These are phyloP conservation scores for Cherax quadricarinatus DNA, from an alignment of 1,140 invertebrate genomes.

Conservation along the genomic window DNA sequence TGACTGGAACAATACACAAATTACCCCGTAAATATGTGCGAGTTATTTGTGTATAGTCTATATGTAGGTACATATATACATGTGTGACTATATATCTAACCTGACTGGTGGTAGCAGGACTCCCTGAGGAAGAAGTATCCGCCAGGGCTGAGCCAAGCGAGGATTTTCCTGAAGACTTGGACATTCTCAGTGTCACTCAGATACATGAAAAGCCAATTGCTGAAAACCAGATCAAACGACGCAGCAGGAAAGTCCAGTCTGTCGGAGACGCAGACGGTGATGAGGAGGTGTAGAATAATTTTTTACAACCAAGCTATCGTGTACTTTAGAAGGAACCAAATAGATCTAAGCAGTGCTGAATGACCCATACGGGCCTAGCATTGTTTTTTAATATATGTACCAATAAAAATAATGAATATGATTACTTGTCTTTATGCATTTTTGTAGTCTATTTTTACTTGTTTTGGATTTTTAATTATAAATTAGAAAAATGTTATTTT, in stretches of 20 bases:
- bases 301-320: not conserved
- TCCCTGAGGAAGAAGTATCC: conserved; percentile 80
- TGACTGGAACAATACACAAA: no score
- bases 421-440: no score
- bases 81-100: conserved; percentile 74
- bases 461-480: not conserved
- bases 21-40: no score
- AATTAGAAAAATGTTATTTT: no score
- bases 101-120: conserved; percentile 80
- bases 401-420: no score
- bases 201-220: conserved; percentile 83
- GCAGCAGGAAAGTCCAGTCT: conserved; percentile 54
- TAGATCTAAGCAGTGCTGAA: not conserved
- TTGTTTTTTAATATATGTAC: no score
- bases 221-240: conserved; percentile 80
- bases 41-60: no score
- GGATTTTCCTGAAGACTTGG: conserved; percentile 77
- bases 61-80: no score
- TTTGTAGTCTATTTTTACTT: not conserved
- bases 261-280: not conserved
- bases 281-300: not conserved
- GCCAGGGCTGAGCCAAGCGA: conserved; percentile 79
- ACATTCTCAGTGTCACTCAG: conserved; percentile 79
- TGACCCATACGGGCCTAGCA: not conserved
- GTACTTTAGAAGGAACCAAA: not conserved